A percentile compares a stretch with the other conserved stretches of the same genome.
Evolutionary conservation across 2,113 vertebrate species (phyloP).

Genomic region (Etia nguti): DNA sequence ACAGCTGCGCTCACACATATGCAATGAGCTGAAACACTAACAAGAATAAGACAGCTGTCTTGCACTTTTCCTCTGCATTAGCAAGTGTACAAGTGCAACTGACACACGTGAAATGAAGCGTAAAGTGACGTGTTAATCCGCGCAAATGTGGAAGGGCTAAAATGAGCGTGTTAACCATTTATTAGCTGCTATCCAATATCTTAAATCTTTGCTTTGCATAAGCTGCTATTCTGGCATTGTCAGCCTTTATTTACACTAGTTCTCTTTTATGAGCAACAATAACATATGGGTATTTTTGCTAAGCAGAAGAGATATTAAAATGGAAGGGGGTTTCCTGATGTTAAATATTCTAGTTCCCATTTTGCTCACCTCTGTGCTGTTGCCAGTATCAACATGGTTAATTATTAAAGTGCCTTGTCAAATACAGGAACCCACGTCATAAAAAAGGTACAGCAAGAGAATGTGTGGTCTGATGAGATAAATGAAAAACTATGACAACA

Average conservation of each 20-base stretch:
- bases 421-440: background rate
- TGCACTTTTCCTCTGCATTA: background rate
- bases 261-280: background rate
- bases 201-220: background rate
- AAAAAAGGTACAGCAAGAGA: background rate
- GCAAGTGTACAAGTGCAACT: background rate
- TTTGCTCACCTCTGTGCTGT: slow-evolving; percentile 21
- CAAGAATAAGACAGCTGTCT: slow-evolving; percentile 23
- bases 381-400: slow-evolving; percentile 39
- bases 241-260: background rate
- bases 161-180: background rate
- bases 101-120: background rate
- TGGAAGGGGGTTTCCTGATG: slow-evolving; percentile 51
- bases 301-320: background rate
- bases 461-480: background rate
- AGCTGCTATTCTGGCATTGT: background rate
- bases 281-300: background rate
- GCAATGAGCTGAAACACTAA: slow-evolving; percentile 38
- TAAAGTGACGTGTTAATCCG: background rate
- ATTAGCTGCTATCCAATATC: background rate
- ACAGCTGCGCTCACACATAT: slow-evolving; percentile 65
- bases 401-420: slow-evolving; percentile 24
- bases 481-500: background rate
- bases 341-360: slow-evolving; percentile 20
- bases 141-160: background rate